Base-by-base conservation (phyloP, 2,113 vertebrate genomes). In the Lota lota region DNA sequence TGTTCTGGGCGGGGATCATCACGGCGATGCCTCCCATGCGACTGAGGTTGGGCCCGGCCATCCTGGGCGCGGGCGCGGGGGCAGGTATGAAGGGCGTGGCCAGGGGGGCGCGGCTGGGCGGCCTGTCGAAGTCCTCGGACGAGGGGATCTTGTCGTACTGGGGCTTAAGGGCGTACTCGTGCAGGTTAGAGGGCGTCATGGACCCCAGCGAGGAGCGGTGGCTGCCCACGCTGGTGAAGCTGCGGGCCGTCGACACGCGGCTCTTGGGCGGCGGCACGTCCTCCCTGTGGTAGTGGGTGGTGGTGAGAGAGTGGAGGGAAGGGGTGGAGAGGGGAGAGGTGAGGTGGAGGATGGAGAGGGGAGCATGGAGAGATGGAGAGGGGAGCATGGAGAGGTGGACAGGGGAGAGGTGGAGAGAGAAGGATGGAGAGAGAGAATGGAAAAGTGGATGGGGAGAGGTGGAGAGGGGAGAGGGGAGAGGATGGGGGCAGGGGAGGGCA, bases 101-200 rank as follows among this genome's bases (percentile, higher is more conserved):
- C 69, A 87, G 77, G 0, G 94, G 91, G 12, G 69, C 91, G 66
- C 94, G 95, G 86, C 90, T 91, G 14, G 94, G 85, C 21, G 93
- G 72, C 11, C 88, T 90, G 12, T 98, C 96, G 24, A 85, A 95
- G 74, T 98, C 97, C 79, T 99, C 96, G 0, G 85, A 66, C 1
- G 93, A 94, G 18, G 95, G 95, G 19, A 99, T 93, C 83, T 96
- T 94, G 88, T 96, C 95, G 22, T 98, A 99, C 22, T 94, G 95
- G 64, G 94, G 78, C 90, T 99, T 99, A 69, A 85, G 74, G 77
- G 92, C 80, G 73, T 96, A 99, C 11, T 95, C 95, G 51, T 97
- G 95, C 88, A 99, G 94, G 87, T 99, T 98, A 73, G 97, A 99
- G 8, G 97, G 97, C 4, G 97, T 98, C 95, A 99, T 95, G 64